Conservation (phyloP, 1,140 invertebrate genomes). For the Paralvinella palmiformis region DNA sequence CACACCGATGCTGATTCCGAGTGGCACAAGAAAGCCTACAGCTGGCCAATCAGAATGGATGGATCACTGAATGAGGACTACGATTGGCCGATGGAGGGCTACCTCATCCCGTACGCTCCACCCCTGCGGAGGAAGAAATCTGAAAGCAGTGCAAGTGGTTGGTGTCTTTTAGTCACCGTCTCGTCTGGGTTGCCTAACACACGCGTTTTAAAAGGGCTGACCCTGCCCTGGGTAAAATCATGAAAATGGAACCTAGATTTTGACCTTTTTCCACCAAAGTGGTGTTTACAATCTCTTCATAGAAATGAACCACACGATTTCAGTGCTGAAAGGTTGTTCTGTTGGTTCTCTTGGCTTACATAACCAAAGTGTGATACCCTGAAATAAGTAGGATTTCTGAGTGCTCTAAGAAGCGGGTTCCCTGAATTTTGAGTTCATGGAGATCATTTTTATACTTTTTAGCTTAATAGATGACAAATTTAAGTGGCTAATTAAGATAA, state of each 20-base stretch:
- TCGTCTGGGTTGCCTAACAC: too few species aligned
- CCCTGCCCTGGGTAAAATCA: too few species aligned
- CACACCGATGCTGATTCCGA: conserved; percentile 43
- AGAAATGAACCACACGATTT: too few species aligned
- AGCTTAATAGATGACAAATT: too few species aligned
- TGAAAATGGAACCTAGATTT: too few species aligned
- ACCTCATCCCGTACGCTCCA: conserved; percentile 43
- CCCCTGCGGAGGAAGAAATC: conserved; percentile 32
- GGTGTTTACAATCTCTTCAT: too few species aligned
- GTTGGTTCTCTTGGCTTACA: background rate
- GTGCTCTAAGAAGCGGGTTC: background rate
- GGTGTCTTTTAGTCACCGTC: background rate
- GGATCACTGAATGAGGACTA: conserved; percentile 44
- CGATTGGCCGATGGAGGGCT: conserved; percentile 51
- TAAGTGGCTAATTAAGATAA: too few species aligned
- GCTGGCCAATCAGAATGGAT: conserved; percentile 46
- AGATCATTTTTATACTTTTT: background rate
- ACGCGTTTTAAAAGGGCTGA: too few species aligned
- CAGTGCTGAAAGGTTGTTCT: too few species aligned
- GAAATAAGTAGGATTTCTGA: background rate
- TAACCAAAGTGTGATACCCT: background rate
- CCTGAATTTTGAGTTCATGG: background rate
- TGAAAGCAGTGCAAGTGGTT: background rate
- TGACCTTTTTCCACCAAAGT: too few species aligned
- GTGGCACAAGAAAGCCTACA: conserved; percentile 46